A percentile compares a stretch with the other conserved stretches of the same genome.
Conservation (phyloP, 2,797 vertebrate species). For the Chaunax sp. region DNA sequence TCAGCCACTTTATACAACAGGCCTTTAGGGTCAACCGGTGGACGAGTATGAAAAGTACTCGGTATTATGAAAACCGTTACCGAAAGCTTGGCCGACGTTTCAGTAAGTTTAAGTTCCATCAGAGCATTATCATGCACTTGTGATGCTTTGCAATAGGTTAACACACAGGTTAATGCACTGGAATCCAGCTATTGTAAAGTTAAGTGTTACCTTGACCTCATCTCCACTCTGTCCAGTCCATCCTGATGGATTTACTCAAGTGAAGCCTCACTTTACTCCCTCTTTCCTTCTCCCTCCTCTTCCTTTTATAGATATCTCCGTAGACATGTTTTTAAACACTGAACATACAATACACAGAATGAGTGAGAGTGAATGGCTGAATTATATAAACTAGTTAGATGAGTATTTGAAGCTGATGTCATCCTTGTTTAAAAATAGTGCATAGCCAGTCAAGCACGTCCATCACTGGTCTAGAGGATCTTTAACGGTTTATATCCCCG, state of each 20-base stretch:
- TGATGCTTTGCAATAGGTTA: constrained; percentile 58
- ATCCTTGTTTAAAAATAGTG: constrained; percentile 8
- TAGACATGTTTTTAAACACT: constrained; percentile 40
- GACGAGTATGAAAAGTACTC: constrained; percentile 11
- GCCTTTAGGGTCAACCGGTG: constrained; percentile 28
- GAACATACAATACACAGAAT: constrained; percentile 44
- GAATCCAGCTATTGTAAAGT: constrained; percentile 56
- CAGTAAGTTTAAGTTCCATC: constrained; percentile 44
- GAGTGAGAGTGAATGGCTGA: constrained; percentile 58
- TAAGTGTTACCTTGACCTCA: constrained; percentile 63
- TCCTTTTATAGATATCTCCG: constrained; percentile 54
- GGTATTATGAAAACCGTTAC: constrained; percentile 20
- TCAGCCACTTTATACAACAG: background rate
- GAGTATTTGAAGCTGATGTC: constrained; percentile 35
- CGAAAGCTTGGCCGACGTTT: constrained; percentile 30
- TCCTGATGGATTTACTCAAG: constrained; percentile 58
- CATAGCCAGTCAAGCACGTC: constrained; percentile 1
- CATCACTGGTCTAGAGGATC: background rate
- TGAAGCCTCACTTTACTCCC: constrained; percentile 45
- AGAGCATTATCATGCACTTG: constrained; percentile 40
- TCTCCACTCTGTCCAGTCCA: constrained; percentile 49
- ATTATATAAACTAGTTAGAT: constrained; percentile 35
- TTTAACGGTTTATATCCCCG: background rate
- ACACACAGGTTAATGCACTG: constrained; percentile 60
- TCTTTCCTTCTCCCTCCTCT: constrained; percentile 28